These are phyloP conservation scores for Leptocoma aspasia DNA, from an alignment of 2,113 vertebrate species.

Conservation along the genomic window DNA sequence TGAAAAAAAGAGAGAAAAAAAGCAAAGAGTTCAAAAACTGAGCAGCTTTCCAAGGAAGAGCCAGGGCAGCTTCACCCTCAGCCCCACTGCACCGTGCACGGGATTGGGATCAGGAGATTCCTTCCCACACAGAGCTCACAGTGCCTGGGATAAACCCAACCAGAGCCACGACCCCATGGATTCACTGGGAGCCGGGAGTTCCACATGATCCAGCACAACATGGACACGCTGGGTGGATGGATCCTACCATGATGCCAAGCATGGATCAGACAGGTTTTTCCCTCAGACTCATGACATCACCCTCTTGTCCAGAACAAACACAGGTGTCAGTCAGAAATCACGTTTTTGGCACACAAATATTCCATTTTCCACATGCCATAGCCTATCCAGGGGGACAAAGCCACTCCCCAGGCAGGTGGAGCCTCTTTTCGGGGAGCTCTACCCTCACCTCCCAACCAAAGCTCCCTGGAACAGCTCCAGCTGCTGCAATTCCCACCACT, in stretches of 20 bases:
- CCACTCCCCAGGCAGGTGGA: background rate
- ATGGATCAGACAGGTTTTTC: background rate
- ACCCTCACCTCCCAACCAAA: background rate
- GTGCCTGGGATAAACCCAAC: accelerated
- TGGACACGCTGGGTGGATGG: accelerated
- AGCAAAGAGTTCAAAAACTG: background rate
- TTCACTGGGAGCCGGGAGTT: background rate
- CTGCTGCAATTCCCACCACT: background rate
- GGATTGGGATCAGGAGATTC: background rate
- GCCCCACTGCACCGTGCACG: accelerated
- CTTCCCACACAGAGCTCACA: background rate
- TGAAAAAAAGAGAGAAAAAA: background rate
- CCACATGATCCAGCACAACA: accelerated
- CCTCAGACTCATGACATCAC: background rate
- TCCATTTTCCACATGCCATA: accelerated
- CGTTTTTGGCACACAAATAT: background rate
- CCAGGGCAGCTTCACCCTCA: accelerated
- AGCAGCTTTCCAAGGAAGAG: background rate
- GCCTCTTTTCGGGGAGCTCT: background rate
- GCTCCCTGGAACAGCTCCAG: background rate
- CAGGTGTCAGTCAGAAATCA: accelerated
- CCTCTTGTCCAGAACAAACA: background rate
- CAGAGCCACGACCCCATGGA: background rate
- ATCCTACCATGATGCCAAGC: background rate
- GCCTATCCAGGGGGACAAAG: accelerated